These are phyloP conservation scores for Epizoanthus illoricatus DNA, from an alignment of 92 coral and sea anemone species.

Conservation along the genomic window DNA sequence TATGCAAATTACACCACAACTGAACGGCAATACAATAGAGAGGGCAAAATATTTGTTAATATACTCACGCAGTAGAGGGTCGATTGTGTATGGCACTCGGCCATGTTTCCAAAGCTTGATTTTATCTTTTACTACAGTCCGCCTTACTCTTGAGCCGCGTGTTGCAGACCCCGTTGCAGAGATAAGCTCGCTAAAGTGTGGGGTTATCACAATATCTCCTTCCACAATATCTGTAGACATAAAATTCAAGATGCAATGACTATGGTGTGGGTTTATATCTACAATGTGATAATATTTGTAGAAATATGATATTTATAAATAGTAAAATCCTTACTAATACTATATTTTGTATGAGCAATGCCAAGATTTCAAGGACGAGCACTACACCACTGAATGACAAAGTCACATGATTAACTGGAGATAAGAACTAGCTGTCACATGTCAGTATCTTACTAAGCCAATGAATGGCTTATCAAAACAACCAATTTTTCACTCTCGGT, in stretches of 20 bases:
- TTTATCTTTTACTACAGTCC: slow-evolving; percentile 19
- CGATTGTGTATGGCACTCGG: slow-evolving; percentile 33
- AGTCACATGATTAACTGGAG: no score
- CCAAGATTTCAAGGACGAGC: no score
- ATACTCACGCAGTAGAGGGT: slow-evolving; percentile 26
- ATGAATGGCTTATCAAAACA: no score
- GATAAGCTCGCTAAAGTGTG: slow-evolving; percentile 27
- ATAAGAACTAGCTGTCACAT: no score
- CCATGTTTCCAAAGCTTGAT: slow-evolving; percentile 28
- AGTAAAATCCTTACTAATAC: neutral
- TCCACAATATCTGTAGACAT: neutral
- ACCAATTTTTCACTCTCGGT: neutral
- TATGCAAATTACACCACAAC: no score
- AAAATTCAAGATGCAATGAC: neutral
- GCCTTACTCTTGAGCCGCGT: slow-evolving; percentile 21
- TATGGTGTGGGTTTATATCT: neutral
- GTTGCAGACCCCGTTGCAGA: slow-evolving; percentile 36
- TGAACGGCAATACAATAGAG: neutral
- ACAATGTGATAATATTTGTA: neutral
- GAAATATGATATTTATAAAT: neutral
- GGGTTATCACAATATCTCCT: slow-evolving; percentile 36
- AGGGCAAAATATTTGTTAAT: neutral
- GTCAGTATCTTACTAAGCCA: no score
- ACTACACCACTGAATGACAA: no score
- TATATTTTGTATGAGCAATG: no score